These are phyloP conservation scores for Myotis davidii DNA, from an alignment of 2,113 vertebrate genomes.

Conservation along the genomic window DNA sequence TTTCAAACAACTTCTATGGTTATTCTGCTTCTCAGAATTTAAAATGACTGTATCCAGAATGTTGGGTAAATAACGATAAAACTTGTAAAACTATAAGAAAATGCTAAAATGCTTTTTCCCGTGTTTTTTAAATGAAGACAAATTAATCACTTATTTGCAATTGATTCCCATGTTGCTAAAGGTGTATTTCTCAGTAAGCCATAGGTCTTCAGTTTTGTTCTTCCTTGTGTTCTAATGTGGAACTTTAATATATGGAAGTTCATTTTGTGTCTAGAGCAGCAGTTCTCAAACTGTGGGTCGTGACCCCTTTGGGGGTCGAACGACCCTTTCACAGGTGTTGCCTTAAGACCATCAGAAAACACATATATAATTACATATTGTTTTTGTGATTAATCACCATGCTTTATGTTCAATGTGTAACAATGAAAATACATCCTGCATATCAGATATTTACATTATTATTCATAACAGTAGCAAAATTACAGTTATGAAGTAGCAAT, in stretches of 20 bases:
- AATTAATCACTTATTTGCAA: background rate
- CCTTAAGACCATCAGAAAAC: no score
- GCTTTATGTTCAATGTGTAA: no score
- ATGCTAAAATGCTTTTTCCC: background rate
- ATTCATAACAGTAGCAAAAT: no score
- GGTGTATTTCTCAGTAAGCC: constrained; percentile 5
- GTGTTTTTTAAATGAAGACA: background rate
- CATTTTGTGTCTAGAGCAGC: background rate
- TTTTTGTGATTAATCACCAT: no score
- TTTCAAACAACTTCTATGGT: constrained; percentile 32
- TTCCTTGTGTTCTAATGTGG: constrained; percentile 6
- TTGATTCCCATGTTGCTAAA: background rate
- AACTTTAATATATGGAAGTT: constrained; percentile 29
- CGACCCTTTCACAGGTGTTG: no score
- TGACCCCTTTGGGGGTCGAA: no score
- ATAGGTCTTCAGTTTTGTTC: constrained; percentile 44
- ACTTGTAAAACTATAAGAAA: background rate
- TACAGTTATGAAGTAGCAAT: no score
- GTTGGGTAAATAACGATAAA: background rate
- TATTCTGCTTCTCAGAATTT: constrained; percentile 44
- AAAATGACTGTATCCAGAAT: background rate
- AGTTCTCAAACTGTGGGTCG: no score
- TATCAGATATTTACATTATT: no score
- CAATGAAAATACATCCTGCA: no score
- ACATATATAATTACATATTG: no score